A percentile compares a stretch with the other conserved stretches of the same genome.
Evolutionary conservation across 92 coral and sea anemone species (phyloP).

Genomic region (Phymanthus crucifer): DNA sequence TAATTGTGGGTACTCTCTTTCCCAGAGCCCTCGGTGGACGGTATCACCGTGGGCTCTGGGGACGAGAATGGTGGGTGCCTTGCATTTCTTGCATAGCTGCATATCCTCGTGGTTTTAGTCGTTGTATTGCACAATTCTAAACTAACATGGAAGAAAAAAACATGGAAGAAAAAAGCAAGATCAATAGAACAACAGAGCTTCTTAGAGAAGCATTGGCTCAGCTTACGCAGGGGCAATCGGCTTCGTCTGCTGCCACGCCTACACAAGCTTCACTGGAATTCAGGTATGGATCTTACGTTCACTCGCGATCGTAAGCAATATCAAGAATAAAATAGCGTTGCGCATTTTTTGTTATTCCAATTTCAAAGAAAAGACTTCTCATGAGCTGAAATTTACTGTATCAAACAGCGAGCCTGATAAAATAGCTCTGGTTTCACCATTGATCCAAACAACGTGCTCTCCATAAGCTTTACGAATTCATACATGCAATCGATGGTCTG

Average conservation of each 20-base stretch:
- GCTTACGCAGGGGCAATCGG: neutral
- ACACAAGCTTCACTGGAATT: constrained; percentile 13
- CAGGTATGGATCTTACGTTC: neutral
- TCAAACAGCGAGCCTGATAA: no score
- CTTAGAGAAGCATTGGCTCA: constrained; percentile 15
- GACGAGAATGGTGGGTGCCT: no score
- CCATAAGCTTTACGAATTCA: neutral
- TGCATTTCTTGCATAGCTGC: neutral
- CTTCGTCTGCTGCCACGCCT: neutral
- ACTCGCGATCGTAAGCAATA: no score
- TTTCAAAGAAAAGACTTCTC: neutral
- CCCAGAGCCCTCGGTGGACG: no score
- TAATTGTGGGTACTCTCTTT: neutral
- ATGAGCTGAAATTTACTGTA: neutral
- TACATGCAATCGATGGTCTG: neutral
- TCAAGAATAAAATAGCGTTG: neutral
- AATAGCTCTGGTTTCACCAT: neutral
- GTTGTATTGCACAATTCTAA: no score
- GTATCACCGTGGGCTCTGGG: no score
- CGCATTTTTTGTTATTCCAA: neutral
- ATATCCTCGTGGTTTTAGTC: neutral
- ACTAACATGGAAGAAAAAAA: neutral
- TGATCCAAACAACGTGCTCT: neutral
- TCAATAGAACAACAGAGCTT: constrained; percentile 6
- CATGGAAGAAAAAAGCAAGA: constrained; percentile 4